A percentile compares a stretch with the other conserved stretches of the same genome.
Evolutionary conservation across 2,113 vertebrate species (phyloP).

Genomic region (Vicugna pacos): DNA sequence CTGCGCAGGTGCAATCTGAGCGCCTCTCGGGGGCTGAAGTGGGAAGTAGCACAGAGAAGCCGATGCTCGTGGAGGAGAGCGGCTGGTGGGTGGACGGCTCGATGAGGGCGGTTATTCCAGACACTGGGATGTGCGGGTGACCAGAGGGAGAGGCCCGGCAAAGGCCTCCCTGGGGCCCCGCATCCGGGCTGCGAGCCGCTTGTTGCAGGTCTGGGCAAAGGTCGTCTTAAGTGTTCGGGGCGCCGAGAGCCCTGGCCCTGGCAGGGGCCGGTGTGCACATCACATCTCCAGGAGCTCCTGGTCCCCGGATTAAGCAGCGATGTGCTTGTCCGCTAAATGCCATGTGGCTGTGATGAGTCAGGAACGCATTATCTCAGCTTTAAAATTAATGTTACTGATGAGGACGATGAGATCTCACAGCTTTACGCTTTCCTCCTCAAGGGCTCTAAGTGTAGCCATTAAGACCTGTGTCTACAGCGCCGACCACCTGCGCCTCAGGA

Average conservation of each 20-base stretch:
- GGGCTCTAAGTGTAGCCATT: slow-evolving; percentile 44
- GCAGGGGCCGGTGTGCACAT: neutral
- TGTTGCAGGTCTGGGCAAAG: neutral
- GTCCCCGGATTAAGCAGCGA: slow-evolving; percentile 62
- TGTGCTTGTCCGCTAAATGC: slow-evolving; percentile 65
- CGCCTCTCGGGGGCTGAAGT: neutral
- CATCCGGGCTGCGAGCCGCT: neutral
- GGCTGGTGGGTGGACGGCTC: neutral
- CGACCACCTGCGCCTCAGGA: neutral
- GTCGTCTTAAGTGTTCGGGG: neutral
- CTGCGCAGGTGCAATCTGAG: neutral
- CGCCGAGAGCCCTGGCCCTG: neutral
- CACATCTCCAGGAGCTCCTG: slow-evolving; percentile 9
- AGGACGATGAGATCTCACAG: slow-evolving; percentile 30
- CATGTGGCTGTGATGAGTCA: slow-evolving; percentile 75
- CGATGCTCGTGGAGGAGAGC: neutral
- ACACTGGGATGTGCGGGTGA: neutral
- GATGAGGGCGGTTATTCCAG: neutral
- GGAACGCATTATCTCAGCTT: slow-evolving; percentile 63
- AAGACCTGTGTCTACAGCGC: neutral
- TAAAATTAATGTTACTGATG: slow-evolving; percentile 74
- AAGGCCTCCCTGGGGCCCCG: neutral
- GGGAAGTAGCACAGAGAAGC: neutral
- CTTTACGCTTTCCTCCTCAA: slow-evolving; percentile 57
- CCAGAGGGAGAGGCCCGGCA: neutral